These are phyloP conservation scores for Lithobates pipiens DNA, from an alignment of 2,797 vertebrate species.

Conservation along the genomic window DNA sequence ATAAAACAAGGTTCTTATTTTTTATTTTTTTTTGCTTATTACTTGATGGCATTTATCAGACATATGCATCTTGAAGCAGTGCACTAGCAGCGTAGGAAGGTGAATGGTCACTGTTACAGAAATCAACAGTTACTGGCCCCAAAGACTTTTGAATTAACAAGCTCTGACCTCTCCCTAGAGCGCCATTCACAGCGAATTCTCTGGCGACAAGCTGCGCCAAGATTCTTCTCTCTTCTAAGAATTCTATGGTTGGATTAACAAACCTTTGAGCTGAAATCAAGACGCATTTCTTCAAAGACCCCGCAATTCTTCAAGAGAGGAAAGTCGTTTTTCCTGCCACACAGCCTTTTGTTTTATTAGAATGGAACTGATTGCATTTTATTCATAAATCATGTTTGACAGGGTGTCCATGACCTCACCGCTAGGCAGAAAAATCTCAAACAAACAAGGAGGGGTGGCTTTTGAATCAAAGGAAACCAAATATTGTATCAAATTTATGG, in stretches of 20 bases:
- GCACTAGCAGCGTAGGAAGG: background rate
- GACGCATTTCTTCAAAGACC: background rate
- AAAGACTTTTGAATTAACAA: background rate
- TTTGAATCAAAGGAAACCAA: background rate
- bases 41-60: background rate
- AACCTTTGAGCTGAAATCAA: background rate
- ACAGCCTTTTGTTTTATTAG: background rate
- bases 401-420: background rate
- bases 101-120: background rate
- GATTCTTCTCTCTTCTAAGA: background rate
- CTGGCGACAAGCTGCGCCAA: background rate
- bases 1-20: no score
- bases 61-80: background rate
- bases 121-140: background rate
- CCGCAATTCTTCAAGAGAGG: background rate
- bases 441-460: background rate
- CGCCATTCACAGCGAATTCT: background rate
- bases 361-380: constrained; percentile 5
- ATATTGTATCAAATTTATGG: background rate
- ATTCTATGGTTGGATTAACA: background rate
- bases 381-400: constrained; percentile 9
- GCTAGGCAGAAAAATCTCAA: constrained; percentile 14
- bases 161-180: constrained; percentile 14
- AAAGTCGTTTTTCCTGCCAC: no score
- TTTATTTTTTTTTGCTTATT: background rate